phyloP scores from a whole-genome alignment of 2,888 invertebrate genomes.

The Bombylius discolor region DNA sequence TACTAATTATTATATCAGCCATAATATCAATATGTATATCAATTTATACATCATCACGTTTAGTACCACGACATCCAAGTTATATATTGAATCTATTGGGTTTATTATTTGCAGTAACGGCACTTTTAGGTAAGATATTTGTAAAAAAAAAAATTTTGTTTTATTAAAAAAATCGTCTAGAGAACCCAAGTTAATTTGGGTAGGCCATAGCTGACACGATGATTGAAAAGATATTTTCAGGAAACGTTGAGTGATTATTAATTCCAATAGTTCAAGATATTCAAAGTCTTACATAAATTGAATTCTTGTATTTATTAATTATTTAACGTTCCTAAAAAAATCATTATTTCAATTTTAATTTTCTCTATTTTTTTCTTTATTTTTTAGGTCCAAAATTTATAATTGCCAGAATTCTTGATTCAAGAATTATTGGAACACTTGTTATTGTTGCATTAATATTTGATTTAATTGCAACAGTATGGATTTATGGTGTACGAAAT shows the following conservation, averaged over 20 bases:
- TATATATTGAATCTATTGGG: constrained; percentile 33
- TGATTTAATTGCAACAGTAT: constrained; percentile 33
- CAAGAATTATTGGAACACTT: constrained; percentile 32
- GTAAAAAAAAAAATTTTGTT: too few species aligned
- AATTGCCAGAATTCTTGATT: constrained; percentile 30
- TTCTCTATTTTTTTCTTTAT: not conserved
- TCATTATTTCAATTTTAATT: not conserved
- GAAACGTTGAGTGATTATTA: too few species aligned
- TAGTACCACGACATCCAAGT: constrained; percentile 33
- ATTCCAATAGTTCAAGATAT: too few species aligned
- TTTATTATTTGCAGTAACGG: constrained; percentile 28
- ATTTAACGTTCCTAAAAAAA: too few species aligned
- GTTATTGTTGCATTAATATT: constrained; percentile 31
- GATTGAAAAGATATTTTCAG: too few species aligned
- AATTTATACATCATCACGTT: constrained; percentile 32
- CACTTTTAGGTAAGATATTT: constrained; percentile 20
- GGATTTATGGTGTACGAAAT: constrained; percentile 37
- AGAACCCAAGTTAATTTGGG: too few species aligned
- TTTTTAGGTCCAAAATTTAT: constrained; percentile 24
- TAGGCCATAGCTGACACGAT: too few species aligned
- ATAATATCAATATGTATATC: constrained; percentile 30
- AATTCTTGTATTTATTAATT: too few species aligned
- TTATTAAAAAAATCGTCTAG: too few species aligned
- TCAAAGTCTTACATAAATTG: too few species aligned
- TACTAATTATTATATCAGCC: constrained; percentile 29